Evolutionary conservation across 2,888 invertebrate genomes (phyloP).

Genomic region (Koerneria pararmatus): DNA sequence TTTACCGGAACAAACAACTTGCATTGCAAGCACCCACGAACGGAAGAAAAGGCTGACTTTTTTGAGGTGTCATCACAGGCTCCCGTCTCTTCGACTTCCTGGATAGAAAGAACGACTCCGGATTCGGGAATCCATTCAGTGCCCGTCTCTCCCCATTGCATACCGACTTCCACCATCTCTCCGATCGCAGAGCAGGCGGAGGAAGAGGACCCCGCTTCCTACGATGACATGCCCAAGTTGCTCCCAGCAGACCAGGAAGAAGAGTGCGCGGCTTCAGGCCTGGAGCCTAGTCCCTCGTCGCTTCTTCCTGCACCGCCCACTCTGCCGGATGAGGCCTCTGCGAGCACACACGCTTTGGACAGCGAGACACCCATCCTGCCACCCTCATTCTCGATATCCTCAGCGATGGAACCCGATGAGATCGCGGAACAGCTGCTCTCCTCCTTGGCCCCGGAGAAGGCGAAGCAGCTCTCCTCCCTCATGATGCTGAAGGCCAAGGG

Average conservation of each 20-base stretch:
- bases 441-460: no score
- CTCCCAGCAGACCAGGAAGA: neutral
- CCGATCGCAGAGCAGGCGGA: neutral
- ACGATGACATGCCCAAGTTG: conserved; percentile 17
- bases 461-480: neutral
- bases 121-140: conserved; percentile 14
- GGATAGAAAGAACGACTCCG: no score
- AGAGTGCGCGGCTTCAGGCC: no score
- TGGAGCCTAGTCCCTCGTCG: neutral
- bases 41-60: no score
- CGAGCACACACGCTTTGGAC: neutral
- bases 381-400: neutral
- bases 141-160: conserved; percentile 6
- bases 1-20: no score
- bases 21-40: no score
- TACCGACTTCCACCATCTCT: no score
- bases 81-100: no score
- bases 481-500: conserved; percentile 9
- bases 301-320: neutral
- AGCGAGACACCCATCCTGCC: conserved; percentile 14
- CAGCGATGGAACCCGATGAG: conserved; percentile 11
- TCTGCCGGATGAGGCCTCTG: neutral
- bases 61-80: no score
- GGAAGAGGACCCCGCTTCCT: conserved; percentile 1
- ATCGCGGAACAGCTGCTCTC: conserved; percentile 16